Evolutionary conservation across 2,888 invertebrate genomes (phyloP).

Genomic region (Panopea generosa): DNA sequence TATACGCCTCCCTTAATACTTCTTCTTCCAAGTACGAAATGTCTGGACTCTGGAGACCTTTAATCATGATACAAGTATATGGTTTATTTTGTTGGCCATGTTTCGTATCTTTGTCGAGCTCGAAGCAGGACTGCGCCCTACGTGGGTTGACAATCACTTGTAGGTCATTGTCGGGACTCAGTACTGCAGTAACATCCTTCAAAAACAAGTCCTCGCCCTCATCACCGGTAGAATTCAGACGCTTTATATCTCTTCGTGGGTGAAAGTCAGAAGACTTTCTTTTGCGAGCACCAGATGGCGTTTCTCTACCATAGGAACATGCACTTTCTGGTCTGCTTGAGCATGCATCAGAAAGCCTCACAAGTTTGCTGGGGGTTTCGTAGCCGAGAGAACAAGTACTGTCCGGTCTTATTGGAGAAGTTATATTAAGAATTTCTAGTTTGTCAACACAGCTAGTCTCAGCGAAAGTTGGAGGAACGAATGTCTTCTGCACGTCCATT

Average conservation of each 20-base stretch:
- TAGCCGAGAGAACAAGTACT: conserved; percentile 60
- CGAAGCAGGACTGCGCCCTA: conserved; percentile 63
- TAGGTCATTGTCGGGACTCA: conserved; percentile 36
- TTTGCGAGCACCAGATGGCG: conserved; percentile 67
- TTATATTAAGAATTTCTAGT: too few relatives aligned
- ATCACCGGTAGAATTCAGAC: conserved; percentile 62
- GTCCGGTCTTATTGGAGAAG: conserved; percentile 60
- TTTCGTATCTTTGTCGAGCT: conserved; percentile 45
- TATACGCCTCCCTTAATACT: conserved; percentile 72
- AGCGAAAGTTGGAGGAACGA: too few relatives aligned
- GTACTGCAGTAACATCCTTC: conserved; percentile 10
- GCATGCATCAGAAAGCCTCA: conserved; percentile 33
- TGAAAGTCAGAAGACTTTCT: conserved; percentile 62
- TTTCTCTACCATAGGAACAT: conserved; percentile 66
- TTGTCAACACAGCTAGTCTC: too few relatives aligned
- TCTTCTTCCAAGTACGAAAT: conserved; percentile 76
- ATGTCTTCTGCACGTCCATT: too few relatives aligned
- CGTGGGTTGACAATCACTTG: conserved; percentile 32
- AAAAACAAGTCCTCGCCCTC: conserved; percentile 56
- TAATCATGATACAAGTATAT: conserved; percentile 2
- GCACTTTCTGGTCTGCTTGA: conserved; percentile 64
- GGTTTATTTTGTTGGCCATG: conserved; percentile 9
- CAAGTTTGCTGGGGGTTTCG: conserved; percentile 44
- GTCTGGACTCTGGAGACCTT: conserved; percentile 66
- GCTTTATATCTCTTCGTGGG: conserved; percentile 50